phyloP scores from a whole-genome alignment of 1,140 invertebrate species.

The Brachionus calyciflorus region DNA sequence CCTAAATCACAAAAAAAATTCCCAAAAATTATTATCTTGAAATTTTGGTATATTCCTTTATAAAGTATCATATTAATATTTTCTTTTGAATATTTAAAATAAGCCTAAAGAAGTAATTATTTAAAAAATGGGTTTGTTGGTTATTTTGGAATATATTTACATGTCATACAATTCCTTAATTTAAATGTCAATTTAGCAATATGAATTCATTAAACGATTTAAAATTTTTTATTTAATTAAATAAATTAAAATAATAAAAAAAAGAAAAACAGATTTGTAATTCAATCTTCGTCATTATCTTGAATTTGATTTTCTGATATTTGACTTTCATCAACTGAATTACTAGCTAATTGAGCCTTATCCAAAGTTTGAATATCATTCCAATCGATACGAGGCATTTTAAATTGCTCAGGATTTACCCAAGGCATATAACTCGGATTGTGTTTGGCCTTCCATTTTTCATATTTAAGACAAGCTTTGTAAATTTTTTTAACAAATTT shows the following conservation, averaged over 20 bases:
- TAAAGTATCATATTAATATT: too few species aligned
- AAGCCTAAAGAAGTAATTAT: neutral
- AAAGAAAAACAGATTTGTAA: neutral
- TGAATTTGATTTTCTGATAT: slow-evolving; percentile 35
- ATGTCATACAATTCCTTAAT: neutral
- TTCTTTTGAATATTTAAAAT: too few species aligned
- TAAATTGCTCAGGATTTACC: slow-evolving; percentile 78
- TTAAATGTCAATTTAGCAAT: neutral
- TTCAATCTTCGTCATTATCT: slow-evolving; percentile 5
- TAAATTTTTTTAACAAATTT: slow-evolving; percentile 67
- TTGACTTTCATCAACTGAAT: slow-evolving; percentile 37
- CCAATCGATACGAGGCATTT: slow-evolving; percentile 65
- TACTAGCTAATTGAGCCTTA: neutral
- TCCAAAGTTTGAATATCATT: slow-evolving; percentile 48
- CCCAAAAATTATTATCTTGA: too few species aligned
- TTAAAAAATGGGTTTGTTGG: neutral
- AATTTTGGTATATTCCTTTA: too few species aligned
- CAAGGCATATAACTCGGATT: slow-evolving; percentile 77
- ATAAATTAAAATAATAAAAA: neutral
- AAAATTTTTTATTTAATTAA: neutral
- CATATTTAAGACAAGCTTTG: slow-evolving; percentile 74
- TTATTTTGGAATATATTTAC: neutral
- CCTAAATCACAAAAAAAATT: too few species aligned
- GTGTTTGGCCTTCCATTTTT: slow-evolving; percentile 74
- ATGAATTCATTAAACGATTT: too few species aligned